Evolutionary conservation across 30 jellyfish, hydroid and myxozoan genomes (phyloP).

Genomic region (Sanderia malayensis): DNA sequence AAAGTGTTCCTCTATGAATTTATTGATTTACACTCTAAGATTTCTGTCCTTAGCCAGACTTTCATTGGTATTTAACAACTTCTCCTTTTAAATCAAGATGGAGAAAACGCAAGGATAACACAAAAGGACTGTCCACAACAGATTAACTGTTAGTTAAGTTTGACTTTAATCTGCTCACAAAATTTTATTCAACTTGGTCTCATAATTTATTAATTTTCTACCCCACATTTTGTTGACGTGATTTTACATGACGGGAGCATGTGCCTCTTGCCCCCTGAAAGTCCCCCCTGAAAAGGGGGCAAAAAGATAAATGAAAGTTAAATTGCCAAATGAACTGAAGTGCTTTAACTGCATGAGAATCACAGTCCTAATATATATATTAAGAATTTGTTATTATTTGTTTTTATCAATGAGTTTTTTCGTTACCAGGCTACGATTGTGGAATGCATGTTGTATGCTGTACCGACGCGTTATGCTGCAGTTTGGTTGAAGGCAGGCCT

Average conservation of each 20-base stretch:
- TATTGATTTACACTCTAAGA: neutral
- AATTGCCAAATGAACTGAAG: too few species aligned
- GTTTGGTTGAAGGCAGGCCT: neutral
- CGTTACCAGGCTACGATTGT: slow-evolving; percentile 13
- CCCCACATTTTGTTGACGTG: neutral
- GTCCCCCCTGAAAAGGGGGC: neutral
- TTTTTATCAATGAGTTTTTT: too few species aligned
- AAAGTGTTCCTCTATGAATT: neutral
- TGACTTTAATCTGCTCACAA: neutral
- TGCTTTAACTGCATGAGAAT: too few species aligned
- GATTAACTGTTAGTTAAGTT: neutral
- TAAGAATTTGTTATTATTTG: too few species aligned
- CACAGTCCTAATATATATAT: too few species aligned
- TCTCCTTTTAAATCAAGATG: neutral
- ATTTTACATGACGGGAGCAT: neutral
- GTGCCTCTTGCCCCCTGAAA: neutral
- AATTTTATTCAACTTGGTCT: too few species aligned
- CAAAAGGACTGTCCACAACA: neutral
- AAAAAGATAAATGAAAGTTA: too few species aligned
- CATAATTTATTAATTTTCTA: too few species aligned
- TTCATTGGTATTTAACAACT: too few species aligned
- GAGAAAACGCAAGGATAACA: neutral
- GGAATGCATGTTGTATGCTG: neutral
- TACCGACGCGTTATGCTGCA: neutral
- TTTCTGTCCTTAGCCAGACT: neutral